Percentiles rank a stretch among this genome's conserved stretches.
Conservation (phyloP, 2,797 vertebrate species). For the Antrozous pallidus region DNA sequence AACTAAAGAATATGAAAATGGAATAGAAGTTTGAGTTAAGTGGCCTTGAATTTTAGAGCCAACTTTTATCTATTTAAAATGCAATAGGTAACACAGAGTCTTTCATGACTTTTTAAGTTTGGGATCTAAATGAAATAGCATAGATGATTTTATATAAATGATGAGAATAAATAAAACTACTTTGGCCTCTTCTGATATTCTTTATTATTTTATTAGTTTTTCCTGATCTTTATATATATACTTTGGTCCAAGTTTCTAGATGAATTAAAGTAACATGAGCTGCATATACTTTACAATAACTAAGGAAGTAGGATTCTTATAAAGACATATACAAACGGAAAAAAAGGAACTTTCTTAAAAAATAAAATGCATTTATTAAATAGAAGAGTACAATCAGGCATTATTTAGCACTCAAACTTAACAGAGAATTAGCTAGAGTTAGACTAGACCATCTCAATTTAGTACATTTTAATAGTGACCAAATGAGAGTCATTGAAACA, state of each 20-base stretch:
- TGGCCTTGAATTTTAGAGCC: neutral
- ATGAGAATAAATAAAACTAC: neutral
- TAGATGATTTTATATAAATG: neutral
- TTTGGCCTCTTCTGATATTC: neutral
- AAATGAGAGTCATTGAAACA: neutral
- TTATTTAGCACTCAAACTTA: neutral
- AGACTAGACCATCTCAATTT: neutral
- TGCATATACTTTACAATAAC: neutral
- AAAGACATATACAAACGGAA: neutral
- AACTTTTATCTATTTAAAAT: neutral
- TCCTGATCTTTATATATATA: neutral
- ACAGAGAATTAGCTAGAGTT: neutral
- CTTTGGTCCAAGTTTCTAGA: neutral
- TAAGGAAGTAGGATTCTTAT: neutral
- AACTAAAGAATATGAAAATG: neutral
- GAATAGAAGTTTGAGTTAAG: neutral
- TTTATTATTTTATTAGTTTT: neutral
- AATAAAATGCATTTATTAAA: neutral
- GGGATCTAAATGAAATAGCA: neutral
- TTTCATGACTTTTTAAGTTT: neutral
- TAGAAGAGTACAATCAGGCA: neutral
- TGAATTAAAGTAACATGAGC: neutral
- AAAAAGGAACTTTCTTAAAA: neutral
- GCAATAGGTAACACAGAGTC: neutral
- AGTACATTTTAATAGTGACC: neutral